phyloP scores from a whole-genome alignment of 64 coral and sea anemone species.

The Anthopleura sola region DNA sequence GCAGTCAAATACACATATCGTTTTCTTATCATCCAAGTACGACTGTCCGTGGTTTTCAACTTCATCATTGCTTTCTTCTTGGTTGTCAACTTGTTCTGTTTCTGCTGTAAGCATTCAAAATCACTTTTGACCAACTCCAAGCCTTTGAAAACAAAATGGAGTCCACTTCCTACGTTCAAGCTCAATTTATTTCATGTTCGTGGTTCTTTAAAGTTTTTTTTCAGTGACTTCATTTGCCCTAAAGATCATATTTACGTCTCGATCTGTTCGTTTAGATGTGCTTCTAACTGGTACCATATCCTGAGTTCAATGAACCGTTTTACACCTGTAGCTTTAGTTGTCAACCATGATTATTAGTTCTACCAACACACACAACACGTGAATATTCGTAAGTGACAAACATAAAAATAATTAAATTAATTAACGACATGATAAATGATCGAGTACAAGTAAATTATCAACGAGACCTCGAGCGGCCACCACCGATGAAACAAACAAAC shows the following conservation, averaged over 20 bases:
- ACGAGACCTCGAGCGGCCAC: no score
- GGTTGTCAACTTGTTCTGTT: background rate
- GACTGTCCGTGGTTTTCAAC: background rate
- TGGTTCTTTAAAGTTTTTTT: background rate
- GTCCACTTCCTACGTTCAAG: background rate
- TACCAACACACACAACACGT: background rate
- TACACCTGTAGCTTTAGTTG: background rate
- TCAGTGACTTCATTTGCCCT: background rate
- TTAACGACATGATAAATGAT: no score
- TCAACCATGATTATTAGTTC: background rate
- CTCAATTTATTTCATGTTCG: background rate
- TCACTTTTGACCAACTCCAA: background rate
- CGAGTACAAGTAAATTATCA: no score
- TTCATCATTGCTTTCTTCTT: background rate
- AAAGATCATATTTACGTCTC: background rate
- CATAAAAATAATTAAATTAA: no score
- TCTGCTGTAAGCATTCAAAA: background rate
- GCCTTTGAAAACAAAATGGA: background rate
- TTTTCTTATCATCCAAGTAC: background rate
- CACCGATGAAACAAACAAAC: no score
- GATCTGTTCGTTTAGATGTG: background rate
- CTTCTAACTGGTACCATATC: background rate
- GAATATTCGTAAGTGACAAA: no score
- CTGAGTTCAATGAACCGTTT: background rate
- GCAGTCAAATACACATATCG: background rate